Evolutionary conservation across 2,113 vertebrate species (phyloP), one percentile per base, ranked within the genome.

Genomic region (Psephotus haematonotus): DNA sequence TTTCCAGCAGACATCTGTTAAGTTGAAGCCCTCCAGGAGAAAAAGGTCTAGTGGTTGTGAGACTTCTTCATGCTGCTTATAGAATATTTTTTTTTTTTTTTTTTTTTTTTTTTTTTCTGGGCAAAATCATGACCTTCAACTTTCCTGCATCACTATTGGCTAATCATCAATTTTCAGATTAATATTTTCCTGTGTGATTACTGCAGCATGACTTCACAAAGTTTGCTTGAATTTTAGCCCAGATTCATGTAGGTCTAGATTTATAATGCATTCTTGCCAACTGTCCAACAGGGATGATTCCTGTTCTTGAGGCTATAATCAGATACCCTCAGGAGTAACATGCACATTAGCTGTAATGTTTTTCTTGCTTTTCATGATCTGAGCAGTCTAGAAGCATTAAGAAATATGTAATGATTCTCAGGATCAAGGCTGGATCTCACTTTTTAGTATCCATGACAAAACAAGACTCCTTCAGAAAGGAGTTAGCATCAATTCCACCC

Each of bases 171-270:
- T 31, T 90, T 93, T 75, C 55, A 86, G 35, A 83, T 86, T 77
- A 78, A 78, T 83, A 68, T 88, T 95, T 33, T 84, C 95, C 64
- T 78, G 17, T 80, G 29, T n/a, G 55, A 84, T 84, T 75, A 44
- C 55, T 90, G 76, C 86, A 88, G 76, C 69, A 78, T 84, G 76
- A 92, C 52, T 88, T 92, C 47, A 93, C 39, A 69, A 75, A 71
- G 82, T 69, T 88, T 52, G 4, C 62, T 90, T 91, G 57, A 88
- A 71, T 91, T 92, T 88, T 82, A 82, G 33, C 33, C 24, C 62
- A 60, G 80, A 65, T 84, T 81, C 16, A 10, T 23, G 33, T 60
- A 78, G 60, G 9, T 81, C 55, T 92, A 23, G 13, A 57, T 93
- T 86, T 68, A 52, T 55, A 55, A 47, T n/a, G 11, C 18, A n/a